These are phyloP conservation scores for Ladona fulva DNA, from an alignment of 1,140 invertebrate species.

Conservation along the genomic window DNA sequence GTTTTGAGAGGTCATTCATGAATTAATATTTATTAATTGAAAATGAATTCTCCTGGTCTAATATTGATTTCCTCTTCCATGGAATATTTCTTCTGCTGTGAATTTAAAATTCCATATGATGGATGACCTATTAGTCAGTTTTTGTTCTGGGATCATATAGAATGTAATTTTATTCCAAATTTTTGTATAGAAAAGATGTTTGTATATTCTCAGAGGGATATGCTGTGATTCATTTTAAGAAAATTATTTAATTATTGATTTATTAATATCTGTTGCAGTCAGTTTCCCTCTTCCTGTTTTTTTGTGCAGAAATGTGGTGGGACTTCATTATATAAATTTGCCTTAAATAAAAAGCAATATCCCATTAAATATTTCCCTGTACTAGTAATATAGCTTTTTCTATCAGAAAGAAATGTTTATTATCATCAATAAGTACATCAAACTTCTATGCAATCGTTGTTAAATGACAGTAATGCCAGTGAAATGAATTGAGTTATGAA, in stretches of 20 bases:
- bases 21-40: neutral
- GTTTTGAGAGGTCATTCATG: neutral
- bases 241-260: neutral
- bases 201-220: neutral
- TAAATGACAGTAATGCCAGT: neutral
- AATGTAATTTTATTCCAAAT: neutral
- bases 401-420: neutral
- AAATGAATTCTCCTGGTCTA: neutral
- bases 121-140: too few species aligned
- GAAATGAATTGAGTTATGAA: neutral
- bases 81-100: too few species aligned
- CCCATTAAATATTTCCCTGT: neutral
- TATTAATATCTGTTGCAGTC: neutral
- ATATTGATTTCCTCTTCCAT: too few species aligned
- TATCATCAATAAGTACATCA: neutral
- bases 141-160: neutral
- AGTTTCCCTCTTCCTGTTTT: neutral
- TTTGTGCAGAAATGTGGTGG: neutral
- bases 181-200: neutral
- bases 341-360: neutral
- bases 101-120: too few species aligned
- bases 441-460: neutral
- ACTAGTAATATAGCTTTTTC: slow-evolving; percentile 3
- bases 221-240: neutral
- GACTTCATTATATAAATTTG: neutral